These are phyloP conservation scores for Crenichthys baileyi DNA, from an alignment of 2,797 vertebrate species.

Conservation along the genomic window DNA sequence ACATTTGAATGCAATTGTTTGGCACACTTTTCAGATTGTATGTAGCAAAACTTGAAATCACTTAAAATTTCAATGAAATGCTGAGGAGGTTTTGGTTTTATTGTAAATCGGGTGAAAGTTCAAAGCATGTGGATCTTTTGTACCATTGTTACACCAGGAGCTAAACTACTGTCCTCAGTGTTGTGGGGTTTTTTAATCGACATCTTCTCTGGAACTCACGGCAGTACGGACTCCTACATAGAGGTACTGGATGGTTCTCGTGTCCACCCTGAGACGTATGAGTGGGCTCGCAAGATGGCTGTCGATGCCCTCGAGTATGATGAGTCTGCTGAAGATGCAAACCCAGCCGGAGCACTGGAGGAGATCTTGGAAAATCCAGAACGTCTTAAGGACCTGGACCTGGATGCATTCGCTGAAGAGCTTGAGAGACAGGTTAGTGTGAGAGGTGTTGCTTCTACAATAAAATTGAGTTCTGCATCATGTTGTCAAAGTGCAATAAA, in stretches of 20 bases:
- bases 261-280: conserved; percentile 98
- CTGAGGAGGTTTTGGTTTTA: too few relatives aligned
- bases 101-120: too few relatives aligned
- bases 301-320: conserved; percentile 98
- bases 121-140: too few relatives aligned
- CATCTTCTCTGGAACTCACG: conserved; percentile 12
- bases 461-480: not conserved
- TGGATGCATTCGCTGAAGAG: conserved; percentile 98
- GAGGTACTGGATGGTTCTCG: conserved; percentile 98
- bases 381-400: conserved; percentile 95
- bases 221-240: conserved; percentile 97
- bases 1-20: too few relatives aligned
- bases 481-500: not conserved
- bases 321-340: conserved; percentile 97
- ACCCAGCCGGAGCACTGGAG: conserved; percentile 96
- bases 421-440: conserved; percentile 93
- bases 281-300: conserved; percentile 99
- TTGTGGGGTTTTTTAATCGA: not conserved
- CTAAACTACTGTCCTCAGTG: too few relatives aligned
- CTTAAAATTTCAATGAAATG: too few relatives aligned
- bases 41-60: too few relatives aligned
- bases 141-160: not conserved
- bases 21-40: too few relatives aligned
- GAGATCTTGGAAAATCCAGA: conserved; percentile 99
- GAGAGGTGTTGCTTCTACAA: not conserved